Base-by-base conservation (phyloP, 1,140 invertebrate species). In the Amyelois transitella region DNA sequence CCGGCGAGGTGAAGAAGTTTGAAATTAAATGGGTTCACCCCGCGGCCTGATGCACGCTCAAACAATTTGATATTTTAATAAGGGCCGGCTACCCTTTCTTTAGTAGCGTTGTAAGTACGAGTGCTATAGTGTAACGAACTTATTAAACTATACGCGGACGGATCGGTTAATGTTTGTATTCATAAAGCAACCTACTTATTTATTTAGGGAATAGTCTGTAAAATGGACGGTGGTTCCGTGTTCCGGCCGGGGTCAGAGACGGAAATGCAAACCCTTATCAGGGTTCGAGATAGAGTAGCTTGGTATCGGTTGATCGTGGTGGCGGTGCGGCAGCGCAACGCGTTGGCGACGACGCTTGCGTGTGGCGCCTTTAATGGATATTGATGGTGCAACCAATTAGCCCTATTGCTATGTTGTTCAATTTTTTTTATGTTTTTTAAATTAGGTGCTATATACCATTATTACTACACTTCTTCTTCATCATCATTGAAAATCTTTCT, bases 281-380 rank as follows among this genome's bases (percentile, higher is more conserved):
- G 56, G 62, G 50, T 60, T 63, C 64, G 55, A 66, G 64, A 74
- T 72, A 65, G 66, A 62, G 64, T 61, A 51, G 24, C 28, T 75
- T 72, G 64, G 70, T 70, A 77, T 69, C 77, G 63, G 67, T 68
- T 69, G 69, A 58, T 60, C 55, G 64, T 53, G 57, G 32, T 51
- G 54, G 50, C 64, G 63, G 55, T 55, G 50, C 58, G 64, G 63
- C 65, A 68, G 53, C 49, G 60, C 63, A 58, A 48, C 67, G 60
- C 63, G 55, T 38, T 66, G 68, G 56, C 61, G 50, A 17, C 28
- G 43, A 17, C 53, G 48, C 51, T 86, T 74, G 84, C 82, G 84
- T 84, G 84, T 73, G 80, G 81, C 80, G 84, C 81, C 84, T 86
- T n/a, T 48, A 83, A 87, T 83, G 81, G 81, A 84, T 84, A 86